Conservation (phyloP, 2,888 invertebrate species). For the Himalopsyche anomala region DNA sequence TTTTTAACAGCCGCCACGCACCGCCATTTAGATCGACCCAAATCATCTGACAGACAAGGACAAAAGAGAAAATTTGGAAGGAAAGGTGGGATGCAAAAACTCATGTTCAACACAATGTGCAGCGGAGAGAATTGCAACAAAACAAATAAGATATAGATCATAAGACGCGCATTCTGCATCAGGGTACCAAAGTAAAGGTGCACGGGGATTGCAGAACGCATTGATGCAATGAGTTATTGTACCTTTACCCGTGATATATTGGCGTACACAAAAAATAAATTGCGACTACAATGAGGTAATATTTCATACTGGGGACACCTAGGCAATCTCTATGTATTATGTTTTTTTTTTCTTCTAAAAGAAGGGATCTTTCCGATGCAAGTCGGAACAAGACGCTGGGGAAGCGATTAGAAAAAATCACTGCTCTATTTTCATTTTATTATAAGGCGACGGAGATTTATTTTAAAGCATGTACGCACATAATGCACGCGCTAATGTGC, state of each 20-base stretch:
- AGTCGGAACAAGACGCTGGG: constrained; percentile 27
- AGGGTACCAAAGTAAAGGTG: constrained; percentile 56
- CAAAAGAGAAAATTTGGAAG: constrained; percentile 53
- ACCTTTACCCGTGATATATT: constrained; percentile 64
- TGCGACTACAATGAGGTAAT: constrained; percentile 64
- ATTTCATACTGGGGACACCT: constrained; percentile 64
- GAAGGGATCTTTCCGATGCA: constrained; percentile 40
- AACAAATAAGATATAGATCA: constrained; percentile 66
- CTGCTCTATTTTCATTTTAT: constrained; percentile 13
- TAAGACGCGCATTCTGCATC: constrained; percentile 54
- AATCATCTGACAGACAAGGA: constrained; percentile 57
- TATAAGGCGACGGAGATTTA: constrained; percentile 23
- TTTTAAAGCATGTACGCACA: constrained; percentile 23
- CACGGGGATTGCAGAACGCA: constrained; percentile 53
- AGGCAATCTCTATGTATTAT: constrained; percentile 55
- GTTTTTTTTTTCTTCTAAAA: not conserved
- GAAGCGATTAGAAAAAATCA: constrained; percentile 18
- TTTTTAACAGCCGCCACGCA: constrained; percentile 31
- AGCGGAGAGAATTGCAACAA: constrained; percentile 64
- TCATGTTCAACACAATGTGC: constrained; percentile 57
- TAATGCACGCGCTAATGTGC: constrained; percentile 40
- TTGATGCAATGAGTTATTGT: constrained; percentile 65
- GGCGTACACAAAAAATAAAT: constrained; percentile 64
- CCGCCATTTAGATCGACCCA: constrained; percentile 50
- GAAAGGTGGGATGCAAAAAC: constrained; percentile 39